Base-by-base conservation (phyloP, 2,797 vertebrate species). In the Sebastes itinus region DNA sequence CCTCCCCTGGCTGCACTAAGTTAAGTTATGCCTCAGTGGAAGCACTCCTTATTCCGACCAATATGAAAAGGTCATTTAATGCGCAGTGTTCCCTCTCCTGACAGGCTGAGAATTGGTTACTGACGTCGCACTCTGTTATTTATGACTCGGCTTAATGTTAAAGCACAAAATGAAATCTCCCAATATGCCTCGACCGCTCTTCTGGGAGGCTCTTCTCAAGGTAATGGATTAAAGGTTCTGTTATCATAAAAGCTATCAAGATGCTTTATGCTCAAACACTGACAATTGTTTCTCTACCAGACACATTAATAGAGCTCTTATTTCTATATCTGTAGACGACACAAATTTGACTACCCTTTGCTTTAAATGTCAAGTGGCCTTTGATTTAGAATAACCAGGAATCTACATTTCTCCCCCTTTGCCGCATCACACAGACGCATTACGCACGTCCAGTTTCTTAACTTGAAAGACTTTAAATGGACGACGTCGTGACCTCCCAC, bases 61-160 rank as follows among this genome's bases (percentile, higher is more conserved):
- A 7, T 60, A 77, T 68, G 25, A 65, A 82, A 83, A 87, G 81
- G 84, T 88, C 32, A 81, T 81, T 87, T 61, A 58, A 77, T 75
- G 79, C 64, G 12, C 59, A 9, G 61, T 66, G 52, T 72, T 72
- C 42, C 60, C 55, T 60, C 58, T 58, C 10, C 64, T 80, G 60
- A 77, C 79, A 72, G 52, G 32, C 73, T 77, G 68, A 38, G 18
- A 82, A 66, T 64, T 52, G 61, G 16, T 42, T 66, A 49, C 61
- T 77, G 67, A 81, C 78, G 35, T 18, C 8, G 9, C 16, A 6
- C 18, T 63, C 59, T 28, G 18, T 65, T 71, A 69, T 87, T 77
- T 76, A 72, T 58, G 64, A 77, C 54, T 64, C 60, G 14, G 58
- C 55, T 78, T 32, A 66, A 28, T 68, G 33, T 73, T 67, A 25